Evolutionary conservation across 1,140 invertebrate genomes (phyloP).

Genomic region (Zaprionus taronus): DNA sequence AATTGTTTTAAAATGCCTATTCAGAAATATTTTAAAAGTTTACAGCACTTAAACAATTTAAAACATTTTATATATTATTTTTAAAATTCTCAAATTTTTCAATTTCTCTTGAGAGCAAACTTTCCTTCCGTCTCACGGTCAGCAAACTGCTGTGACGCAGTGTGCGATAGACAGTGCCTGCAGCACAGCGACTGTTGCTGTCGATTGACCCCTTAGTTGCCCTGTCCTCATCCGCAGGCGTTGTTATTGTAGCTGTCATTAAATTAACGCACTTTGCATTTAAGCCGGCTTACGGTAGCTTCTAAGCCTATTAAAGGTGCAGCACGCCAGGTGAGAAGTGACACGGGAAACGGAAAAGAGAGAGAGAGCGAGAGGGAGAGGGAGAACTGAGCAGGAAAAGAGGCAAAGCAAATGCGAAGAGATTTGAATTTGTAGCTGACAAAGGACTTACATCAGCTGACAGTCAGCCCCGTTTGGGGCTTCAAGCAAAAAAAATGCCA

Average conservation of each 20-base stretch:
- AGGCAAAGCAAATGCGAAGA: not conserved
- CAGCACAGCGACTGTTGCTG: not conserved
- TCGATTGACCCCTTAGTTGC: not conserved
- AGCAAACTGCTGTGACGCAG: conserved; percentile 16
- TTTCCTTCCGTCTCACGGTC: not conserved
- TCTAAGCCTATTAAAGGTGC: conserved; percentile 65
- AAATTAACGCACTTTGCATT: conserved; percentile 71
- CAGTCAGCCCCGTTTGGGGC: not conserved
- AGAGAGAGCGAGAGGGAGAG: not conserved
- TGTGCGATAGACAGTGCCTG: conserved; percentile 20
- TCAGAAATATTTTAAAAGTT: not conserved
- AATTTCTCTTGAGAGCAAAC: not conserved
- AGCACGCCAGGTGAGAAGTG: conserved; percentile 23
- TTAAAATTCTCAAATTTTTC: no score
- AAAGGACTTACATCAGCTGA: conserved; percentile 14
- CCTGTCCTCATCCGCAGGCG: not conserved
- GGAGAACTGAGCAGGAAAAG: not conserved
- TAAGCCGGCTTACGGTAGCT: conserved; percentile 54
- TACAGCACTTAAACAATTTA: not conserved
- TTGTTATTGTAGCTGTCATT: conserved; percentile 58
- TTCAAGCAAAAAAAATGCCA: conserved; percentile 3
- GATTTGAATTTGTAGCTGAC: conserved; percentile 24
- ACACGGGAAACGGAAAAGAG: conserved; percentile 3
- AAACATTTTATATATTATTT: not conserved
- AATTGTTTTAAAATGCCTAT: no score